phyloP scores from a whole-genome alignment of 2,113 vertebrate species.

The Ploceus nigricollis region DNA sequence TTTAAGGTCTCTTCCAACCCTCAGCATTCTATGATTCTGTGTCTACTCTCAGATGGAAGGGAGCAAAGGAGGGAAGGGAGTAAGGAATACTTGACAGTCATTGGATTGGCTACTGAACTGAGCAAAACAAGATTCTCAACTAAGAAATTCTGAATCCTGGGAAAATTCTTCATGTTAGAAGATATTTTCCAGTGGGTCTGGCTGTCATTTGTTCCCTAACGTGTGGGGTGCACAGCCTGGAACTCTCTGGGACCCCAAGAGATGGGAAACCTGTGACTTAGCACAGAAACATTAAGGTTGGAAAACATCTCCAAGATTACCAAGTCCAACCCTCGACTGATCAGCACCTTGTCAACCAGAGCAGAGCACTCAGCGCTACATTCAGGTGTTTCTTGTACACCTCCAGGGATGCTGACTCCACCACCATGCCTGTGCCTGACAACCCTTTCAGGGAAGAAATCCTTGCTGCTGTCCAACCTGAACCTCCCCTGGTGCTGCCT shows the following conservation, averaged over 20 bases:
- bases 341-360: background rate
- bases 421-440: background rate
- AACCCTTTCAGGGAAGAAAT: background rate
- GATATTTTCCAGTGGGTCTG: background rate
- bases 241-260: background rate
- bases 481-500: background rate
- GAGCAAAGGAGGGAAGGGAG: background rate
- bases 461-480: background rate
- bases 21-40: too few relatives aligned
- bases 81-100: fast-evolving
- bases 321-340: background rate
- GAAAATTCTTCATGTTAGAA: background rate
- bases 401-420: background rate
- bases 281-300: background rate
- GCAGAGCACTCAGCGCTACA: background rate
- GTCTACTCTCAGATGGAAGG: background rate
- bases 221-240: too few relatives aligned
- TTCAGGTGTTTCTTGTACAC: background rate
- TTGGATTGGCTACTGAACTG: background rate
- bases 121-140: background rate
- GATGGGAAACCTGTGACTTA: background rate
- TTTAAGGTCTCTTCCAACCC: background rate
- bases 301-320: background rate
- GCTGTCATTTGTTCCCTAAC: background rate
- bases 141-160: background rate